phyloP scores from a whole-genome alignment of 1,140 invertebrate species.

The Probaryconus sp. region DNA sequence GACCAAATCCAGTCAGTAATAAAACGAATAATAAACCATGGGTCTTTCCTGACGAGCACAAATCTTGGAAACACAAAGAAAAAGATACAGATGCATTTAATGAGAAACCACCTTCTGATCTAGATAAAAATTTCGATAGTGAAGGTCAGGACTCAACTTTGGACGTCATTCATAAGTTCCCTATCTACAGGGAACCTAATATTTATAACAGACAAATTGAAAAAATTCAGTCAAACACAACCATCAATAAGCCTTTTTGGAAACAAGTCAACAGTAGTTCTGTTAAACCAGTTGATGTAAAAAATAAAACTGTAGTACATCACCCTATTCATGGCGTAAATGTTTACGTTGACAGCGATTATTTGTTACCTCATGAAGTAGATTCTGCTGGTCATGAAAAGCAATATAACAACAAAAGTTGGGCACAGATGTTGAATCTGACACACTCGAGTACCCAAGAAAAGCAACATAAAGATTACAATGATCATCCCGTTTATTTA shows the following conservation, averaged over 20 bases:
- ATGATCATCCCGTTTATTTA: slow-evolving; percentile 13
- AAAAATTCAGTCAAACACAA: neutral
- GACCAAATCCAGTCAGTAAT: too few relatives aligned
- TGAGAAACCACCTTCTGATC: slow-evolving; percentile 1
- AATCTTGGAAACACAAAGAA: too few relatives aligned
- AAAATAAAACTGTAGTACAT: slow-evolving; percentile 17
- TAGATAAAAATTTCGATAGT: slow-evolving; percentile 5
- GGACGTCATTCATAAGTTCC: slow-evolving; percentile 7
- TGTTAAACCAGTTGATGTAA: neutral
- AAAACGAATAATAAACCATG: too few relatives aligned
- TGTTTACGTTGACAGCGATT: slow-evolving; percentile 41
- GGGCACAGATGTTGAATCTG: slow-evolving; percentile 6
- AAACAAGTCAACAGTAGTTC: neutral
- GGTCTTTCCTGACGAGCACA: too few relatives aligned
- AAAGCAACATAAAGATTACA: neutral
- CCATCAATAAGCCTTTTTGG: slow-evolving; percentile 8
- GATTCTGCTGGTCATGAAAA: slow-evolving; percentile 16
- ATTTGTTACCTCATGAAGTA: slow-evolving; percentile 32
- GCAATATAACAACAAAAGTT: slow-evolving; percentile 16
- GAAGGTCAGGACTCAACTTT: slow-evolving; percentile 37
- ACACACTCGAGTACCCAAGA: neutral
- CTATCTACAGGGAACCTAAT: slow-evolving; percentile 25
- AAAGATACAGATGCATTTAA: too few relatives aligned
- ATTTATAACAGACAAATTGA: slow-evolving; percentile 26
- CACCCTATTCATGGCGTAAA: slow-evolving; percentile 39